These are phyloP conservation scores for Epinephelus moara DNA, from an alignment of 2,113 vertebrate genomes.

Conservation along the genomic window DNA sequence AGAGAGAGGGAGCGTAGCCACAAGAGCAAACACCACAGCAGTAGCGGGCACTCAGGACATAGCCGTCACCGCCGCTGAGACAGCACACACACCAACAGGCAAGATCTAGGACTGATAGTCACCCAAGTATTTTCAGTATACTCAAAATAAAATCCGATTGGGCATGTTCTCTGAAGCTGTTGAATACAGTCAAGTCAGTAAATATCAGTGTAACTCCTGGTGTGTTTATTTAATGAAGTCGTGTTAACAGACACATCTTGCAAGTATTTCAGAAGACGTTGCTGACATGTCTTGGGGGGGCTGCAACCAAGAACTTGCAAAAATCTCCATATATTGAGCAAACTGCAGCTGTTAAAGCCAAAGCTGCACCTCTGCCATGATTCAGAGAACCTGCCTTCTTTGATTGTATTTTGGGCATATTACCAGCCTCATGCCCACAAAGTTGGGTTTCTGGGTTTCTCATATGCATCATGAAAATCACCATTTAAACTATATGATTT, in stretches of 20 bases:
- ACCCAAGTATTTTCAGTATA: constrained; percentile 12
- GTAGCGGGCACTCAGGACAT: constrained; percentile 91
- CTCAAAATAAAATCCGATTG: background rate
- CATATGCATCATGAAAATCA: background rate
- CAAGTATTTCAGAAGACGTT: background rate
- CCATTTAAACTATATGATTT: constrained; percentile 3
- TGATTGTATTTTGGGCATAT: background rate
- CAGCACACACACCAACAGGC: background rate
- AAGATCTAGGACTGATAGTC: constrained; percentile 45
- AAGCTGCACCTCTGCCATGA: background rate
- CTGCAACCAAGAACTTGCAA: background rate
- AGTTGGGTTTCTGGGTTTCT: constrained; percentile 40
- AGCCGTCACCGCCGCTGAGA: constrained; percentile 93
- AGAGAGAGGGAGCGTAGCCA: constrained; percentile 93
- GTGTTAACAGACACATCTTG: background rate
- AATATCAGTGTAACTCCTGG: background rate
- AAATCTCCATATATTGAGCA: background rate
- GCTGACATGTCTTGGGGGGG: background rate
- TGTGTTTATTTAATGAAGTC: background rate
- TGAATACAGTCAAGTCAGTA: background rate
- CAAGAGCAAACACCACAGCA: constrained; percentile 94
- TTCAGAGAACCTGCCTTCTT: background rate
- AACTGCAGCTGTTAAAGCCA: background rate
- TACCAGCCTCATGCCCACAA: background rate
- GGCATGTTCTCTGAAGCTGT: background rate